phyloP scores from a whole-genome alignment of 2,113 vertebrate species.

The Ctenomys sociabilis region DNA sequence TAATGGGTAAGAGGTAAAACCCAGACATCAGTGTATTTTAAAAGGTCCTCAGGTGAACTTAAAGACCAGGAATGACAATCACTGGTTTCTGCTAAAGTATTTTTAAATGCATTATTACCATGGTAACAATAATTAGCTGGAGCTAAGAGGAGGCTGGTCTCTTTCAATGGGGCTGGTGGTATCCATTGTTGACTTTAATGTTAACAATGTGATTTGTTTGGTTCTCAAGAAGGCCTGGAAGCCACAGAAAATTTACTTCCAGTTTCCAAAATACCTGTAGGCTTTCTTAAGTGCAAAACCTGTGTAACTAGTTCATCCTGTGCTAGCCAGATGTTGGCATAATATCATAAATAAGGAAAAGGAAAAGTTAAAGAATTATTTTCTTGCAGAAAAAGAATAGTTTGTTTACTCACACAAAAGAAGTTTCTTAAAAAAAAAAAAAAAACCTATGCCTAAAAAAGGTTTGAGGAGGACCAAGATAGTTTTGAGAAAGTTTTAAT shows the following conservation, averaged over 20 bases:
- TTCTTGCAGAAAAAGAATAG: background rate
- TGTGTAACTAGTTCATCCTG: background rate
- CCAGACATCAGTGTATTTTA: conserved; percentile 49
- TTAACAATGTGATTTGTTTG: background rate
- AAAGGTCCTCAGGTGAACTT: conserved; percentile 58
- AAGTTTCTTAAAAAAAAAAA: background rate
- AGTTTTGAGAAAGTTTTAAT: conserved; percentile 24
- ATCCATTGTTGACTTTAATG: background rate
- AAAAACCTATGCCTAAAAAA: background rate
- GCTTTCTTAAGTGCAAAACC: background rate
- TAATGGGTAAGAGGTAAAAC: background rate
- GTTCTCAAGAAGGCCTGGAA: background rate
- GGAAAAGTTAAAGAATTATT: conserved; percentile 32
- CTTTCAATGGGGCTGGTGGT: background rate
- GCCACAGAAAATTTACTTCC: background rate
- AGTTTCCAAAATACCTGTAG: background rate
- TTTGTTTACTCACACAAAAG: conserved; percentile 1
- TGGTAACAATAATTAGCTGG: background rate
- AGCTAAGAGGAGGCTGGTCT: background rate
- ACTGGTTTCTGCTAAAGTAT: conserved; percentile 47
- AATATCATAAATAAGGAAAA: conserved; percentile 7
- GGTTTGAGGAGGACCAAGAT: background rate
- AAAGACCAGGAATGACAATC: background rate
- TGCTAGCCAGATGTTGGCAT: background rate
- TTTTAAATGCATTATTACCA: conserved; percentile 50